phyloP scores from a whole-genome alignment of 1,140 invertebrate species.

The Pinna nobilis region DNA sequence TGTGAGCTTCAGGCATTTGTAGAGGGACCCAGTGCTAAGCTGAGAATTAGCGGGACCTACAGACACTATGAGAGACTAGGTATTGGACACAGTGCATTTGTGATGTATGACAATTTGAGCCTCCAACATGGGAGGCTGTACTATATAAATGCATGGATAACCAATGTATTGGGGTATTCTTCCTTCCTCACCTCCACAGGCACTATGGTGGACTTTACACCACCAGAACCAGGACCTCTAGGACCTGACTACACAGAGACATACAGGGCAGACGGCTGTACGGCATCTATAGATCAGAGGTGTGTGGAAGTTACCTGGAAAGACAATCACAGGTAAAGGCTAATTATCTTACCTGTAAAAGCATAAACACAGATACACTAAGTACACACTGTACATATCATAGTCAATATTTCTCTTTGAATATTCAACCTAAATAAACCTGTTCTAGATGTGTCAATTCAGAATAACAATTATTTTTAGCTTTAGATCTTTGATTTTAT shows the following conservation, averaged over 20 bases:
- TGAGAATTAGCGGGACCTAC: conserved; percentile 36
- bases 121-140: conserved; percentile 41
- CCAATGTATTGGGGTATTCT: conserved; percentile 44
- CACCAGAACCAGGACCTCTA: conserved; percentile 41
- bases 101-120: conserved; percentile 24
- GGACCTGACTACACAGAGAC: conserved; percentile 6
- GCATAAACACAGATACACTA: background rate
- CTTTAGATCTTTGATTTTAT: background rate
- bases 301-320: conserved; percentile 42
- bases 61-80: conserved; percentile 49
- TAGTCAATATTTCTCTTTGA: background rate
- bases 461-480: background rate
- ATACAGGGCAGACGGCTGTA: conserved; percentile 33
- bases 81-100: conserved; percentile 21
- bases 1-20: conserved; percentile 43
- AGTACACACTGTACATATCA: background rate
- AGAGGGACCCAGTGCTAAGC: conserved; percentile 38
- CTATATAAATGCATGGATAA: conserved; percentile 44
- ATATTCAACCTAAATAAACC: background rate
- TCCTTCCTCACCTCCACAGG: conserved; percentile 33
- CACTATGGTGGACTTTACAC: conserved; percentile 51
- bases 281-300: conserved; percentile 44
- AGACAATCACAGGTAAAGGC: conserved; percentile 47
- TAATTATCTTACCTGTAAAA: background rate
- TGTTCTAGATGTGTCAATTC: background rate